These are phyloP conservation scores for Therioaphis trifolii DNA, from an alignment of 2,888 invertebrate species.

Conservation along the genomic window DNA sequence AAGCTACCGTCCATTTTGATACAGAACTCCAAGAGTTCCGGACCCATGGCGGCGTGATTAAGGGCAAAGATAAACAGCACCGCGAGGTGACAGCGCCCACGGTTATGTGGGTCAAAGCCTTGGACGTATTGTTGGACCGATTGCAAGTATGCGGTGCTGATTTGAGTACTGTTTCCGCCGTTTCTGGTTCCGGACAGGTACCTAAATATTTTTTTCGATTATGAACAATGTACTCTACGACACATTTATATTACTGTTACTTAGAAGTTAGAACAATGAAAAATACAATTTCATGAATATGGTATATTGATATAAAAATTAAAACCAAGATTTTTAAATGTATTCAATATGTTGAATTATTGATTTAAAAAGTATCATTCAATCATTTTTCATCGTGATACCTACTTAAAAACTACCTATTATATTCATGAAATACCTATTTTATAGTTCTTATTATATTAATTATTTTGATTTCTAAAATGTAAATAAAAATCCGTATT, in stretches of 20 bases:
- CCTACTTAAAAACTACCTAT: too few species aligned
- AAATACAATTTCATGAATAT: too few species aligned
- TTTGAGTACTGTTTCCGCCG: conserved; percentile 82
- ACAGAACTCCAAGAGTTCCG: conserved; percentile 89
- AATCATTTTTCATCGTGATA: too few species aligned
- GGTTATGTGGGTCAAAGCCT: conserved; percentile 94
- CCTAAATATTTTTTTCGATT: conserved; percentile 43
- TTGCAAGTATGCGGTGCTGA: conserved; percentile 85
- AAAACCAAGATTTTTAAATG: too few species aligned
- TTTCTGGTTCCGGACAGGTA: conserved; percentile 94
- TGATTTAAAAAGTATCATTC: too few species aligned
- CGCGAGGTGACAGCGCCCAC: conserved; percentile 82
- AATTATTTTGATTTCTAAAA: neutral
- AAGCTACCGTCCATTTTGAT: conserved; percentile 89
- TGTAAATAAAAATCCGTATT: neutral
- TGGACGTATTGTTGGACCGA: conserved; percentile 90
- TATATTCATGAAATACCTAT: too few species aligned
- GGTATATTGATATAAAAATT: too few species aligned
- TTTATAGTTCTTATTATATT: neutral
- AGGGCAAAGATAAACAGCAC: conserved; percentile 71
- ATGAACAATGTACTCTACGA: too few species aligned
- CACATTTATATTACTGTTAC: too few species aligned
- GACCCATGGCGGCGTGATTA: conserved; percentile 75
- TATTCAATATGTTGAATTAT: too few species aligned
- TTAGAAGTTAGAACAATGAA: too few species aligned